Percentiles rank a stretch among this genome's conserved stretches.
Evolutionary conservation across 2,888 invertebrate genomes (phyloP).

Genomic region (Drosophila affinis): DNA sequence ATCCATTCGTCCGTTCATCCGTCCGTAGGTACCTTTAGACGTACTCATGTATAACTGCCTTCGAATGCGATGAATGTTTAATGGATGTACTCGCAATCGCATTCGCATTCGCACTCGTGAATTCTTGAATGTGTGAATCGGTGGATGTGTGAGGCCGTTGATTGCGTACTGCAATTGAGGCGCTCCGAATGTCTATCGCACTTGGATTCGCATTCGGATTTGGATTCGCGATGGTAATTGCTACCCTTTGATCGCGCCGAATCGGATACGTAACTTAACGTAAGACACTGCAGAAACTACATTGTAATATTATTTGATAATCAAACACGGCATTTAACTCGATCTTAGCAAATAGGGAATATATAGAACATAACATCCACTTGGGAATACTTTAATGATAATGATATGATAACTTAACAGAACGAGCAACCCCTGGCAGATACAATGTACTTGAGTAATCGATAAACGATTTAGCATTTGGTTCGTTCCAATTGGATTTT

Average conservation of each 20-base stretch:
- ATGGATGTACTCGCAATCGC: not conserved
- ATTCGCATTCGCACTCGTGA: constrained; percentile 9
- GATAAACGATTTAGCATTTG: no score
- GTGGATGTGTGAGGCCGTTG: constrained; percentile 22
- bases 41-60: not conserved
- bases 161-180: constrained; percentile 39
- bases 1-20: not conserved
- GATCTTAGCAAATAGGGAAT: not conserved
- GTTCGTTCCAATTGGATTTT: not conserved
- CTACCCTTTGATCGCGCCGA: constrained; percentile 43
- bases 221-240: constrained; percentile 35
- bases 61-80: not conserved
- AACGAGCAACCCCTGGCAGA: no score
- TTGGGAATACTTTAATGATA: no score
- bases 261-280: constrained; percentile 1
- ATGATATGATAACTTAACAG: no score
- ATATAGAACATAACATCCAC: not conserved
- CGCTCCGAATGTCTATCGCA: constrained; percentile 34
- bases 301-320: not conserved
- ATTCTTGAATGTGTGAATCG: constrained; percentile 23
- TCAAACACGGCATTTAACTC: not conserved
- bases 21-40: not conserved
- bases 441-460: no score
- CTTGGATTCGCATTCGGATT: constrained; percentile 39
- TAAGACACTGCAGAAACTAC: not conserved